Base-by-base conservation (phyloP, 2,113 vertebrate species). In the Oreocharis arfaki region DNA sequence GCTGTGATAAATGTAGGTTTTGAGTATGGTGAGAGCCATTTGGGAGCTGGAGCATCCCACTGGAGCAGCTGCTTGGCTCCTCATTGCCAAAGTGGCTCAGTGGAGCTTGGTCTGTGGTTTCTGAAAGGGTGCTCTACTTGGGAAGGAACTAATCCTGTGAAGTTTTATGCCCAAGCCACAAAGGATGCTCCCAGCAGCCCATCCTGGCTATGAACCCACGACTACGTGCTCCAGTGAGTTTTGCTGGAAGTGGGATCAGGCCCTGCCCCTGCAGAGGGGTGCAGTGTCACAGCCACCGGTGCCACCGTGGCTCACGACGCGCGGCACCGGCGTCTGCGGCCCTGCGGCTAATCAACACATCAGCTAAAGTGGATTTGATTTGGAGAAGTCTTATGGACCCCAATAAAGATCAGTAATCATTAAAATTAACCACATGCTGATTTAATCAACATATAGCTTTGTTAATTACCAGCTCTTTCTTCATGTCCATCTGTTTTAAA, bases 401-500 rank as follows among this genome's bases (percentile, higher is more conserved):
- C 95, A 82, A 87, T 94, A 96, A 98, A 96, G 96, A 97, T 96
- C 95, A 96, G 85, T 89, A 92, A 97, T 98, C 96, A 96, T 97
- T 97, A 97, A 96, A 97, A 98, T 98, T 97, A 98, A 94, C 96
- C 97, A 93, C 97, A 97, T 60, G 95, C 97, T 97, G 98, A 95
- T 96, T 98, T 98, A 98, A 98, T 98, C 98, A 98, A 97, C 97
- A 78, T 97, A 98, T 96, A 98, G 95, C 97, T 98, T 98, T 98
- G 97, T 98, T 98, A 98, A 98, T 98, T 98, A 96, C 97, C 85
- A 91, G 70, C 95, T 96, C 65, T 96, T 96, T 92, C 95, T 97
- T 97, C 80, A 39, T 97, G 97, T 98, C 98, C 98, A 98, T 98
- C 98, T 98, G 98, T 92, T 98, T 98, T 93, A 94, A 98, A 95